Evolutionary conservation across 1,140 invertebrate species (phyloP).

Genomic region (Odontomachus brunneus): DNA sequence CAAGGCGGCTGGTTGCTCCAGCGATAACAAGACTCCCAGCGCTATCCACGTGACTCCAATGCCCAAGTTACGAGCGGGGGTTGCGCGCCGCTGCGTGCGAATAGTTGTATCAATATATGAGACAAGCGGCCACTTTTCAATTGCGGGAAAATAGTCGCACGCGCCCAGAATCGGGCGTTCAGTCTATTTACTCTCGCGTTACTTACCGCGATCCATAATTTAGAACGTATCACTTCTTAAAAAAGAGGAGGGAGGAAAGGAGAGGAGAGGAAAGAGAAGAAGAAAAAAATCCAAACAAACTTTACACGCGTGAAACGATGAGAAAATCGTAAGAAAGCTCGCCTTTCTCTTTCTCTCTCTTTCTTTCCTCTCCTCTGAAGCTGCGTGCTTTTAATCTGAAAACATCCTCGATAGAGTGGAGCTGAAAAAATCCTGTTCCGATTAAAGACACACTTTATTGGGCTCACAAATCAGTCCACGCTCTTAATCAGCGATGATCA

Average conservation of each 20-base stretch:
- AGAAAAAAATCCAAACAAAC: no score
- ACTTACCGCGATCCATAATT: not conserved
- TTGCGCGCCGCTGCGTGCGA: slow-evolving; percentile 26
- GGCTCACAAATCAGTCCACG: no score
- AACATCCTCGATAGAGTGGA: no score
- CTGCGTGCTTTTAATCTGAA: no score
- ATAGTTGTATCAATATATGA: slow-evolving; percentile 70
- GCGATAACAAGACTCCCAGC: slow-evolving; percentile 71
- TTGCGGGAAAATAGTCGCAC: slow-evolving; percentile 70
- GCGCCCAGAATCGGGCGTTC: slow-evolving; percentile 38
- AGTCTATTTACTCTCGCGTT: not conserved
- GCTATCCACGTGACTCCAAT: slow-evolving; percentile 74
- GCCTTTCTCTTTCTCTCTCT: no score
- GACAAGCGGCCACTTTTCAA: slow-evolving; percentile 67
- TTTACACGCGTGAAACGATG: no score
- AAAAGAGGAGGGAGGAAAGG: not conserved
- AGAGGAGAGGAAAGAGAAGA: not conserved
- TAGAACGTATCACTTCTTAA: not conserved
- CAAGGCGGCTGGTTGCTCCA: slow-evolving; percentile 49
- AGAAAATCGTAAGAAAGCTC: no score
- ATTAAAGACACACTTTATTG: no score
- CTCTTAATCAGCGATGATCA: not conserved
- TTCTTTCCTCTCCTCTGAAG: no score
- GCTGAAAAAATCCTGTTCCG: no score
- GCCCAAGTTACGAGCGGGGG: slow-evolving; percentile 40